Evolutionary conservation across 2,888 invertebrate genomes (phyloP).

Genomic region (Fragum sueziense): DNA sequence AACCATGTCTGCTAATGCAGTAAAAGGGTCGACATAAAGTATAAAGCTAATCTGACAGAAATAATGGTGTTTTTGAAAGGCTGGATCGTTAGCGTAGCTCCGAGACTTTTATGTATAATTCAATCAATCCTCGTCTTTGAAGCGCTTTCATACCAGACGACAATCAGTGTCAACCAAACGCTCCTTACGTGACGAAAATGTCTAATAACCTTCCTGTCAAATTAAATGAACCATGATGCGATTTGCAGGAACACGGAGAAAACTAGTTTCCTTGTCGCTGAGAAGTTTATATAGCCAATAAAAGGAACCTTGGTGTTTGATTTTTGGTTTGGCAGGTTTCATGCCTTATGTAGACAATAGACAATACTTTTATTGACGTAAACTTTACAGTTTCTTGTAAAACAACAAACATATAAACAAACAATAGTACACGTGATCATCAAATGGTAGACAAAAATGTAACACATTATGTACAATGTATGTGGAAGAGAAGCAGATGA

Average conservation of each 20-base stretch:
- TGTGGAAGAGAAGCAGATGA: too few relatives aligned
- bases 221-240: constrained; percentile 16
- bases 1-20: background rate
- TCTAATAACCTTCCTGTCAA: constrained; percentile 19
- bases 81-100: constrained; percentile 18
- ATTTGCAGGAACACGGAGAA: background rate
- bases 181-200: constrained; percentile 25
- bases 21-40: background rate
- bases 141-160: constrained; percentile 20
- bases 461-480: too few relatives aligned
- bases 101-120: constrained; percentile 23
- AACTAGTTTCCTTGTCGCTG: background rate
- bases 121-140: constrained; percentile 21
- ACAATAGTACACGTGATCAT: too few relatives aligned
- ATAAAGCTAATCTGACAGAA: background rate
- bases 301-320: too few relatives aligned
- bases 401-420: too few relatives aligned
- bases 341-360: too few relatives aligned
- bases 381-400: too few relatives aligned
- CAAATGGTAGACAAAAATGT: too few relatives aligned
- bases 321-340: too few relatives aligned
- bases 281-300: too few relatives aligned
- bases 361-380: too few relatives aligned
- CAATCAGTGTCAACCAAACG: constrained; percentile 25
- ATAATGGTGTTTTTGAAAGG: constrained; percentile 3